A percentile compares a stretch with the other conserved stretches of the same genome.
phyloP scores from a whole-genome alignment of 2,888 invertebrate species.

The Leptopterna dolabrata region DNA sequence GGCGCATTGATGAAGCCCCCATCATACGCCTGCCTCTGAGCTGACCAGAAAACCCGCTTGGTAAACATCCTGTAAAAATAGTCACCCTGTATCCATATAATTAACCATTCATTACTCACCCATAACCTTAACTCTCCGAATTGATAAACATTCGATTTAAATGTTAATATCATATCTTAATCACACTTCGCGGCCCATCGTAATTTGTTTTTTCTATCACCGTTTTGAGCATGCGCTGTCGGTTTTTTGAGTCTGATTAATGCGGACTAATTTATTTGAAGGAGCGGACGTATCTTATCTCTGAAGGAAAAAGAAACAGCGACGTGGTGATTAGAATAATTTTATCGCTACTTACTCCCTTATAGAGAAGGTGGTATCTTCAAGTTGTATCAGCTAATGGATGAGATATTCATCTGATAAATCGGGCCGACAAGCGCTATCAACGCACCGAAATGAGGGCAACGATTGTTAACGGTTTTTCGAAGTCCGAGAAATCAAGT shows the following conservation, averaged over 20 bases:
- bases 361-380: neutral
- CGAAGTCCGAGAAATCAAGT: neutral
- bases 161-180: slow-evolving; percentile 29
- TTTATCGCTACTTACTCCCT: neutral
- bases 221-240: neutral
- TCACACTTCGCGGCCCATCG: neutral
- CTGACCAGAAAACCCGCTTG: neutral
- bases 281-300: slow-evolving; percentile 1
- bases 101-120: neutral
- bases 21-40: no score
- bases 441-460: neutral
- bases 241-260: neutral
- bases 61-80: neutral
- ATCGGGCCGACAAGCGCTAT: neutral
- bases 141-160: slow-evolving; percentile 28
- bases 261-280: slow-evolving; percentile 4
- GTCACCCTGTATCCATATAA: neutral
- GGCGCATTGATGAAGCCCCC: no score
- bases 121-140: slow-evolving; percentile 1
- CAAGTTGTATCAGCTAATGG: neutral
- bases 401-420: neutral
- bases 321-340: slow-evolving; percentile 2
- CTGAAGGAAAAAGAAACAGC: neutral
- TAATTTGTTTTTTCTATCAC: slow-evolving; percentile 9
- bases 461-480: neutral